Percentiles rank a stretch among this genome's conserved stretches.
These are phyloP conservation scores for Siniperca chuatsi DNA, from an alignment of 2,113 vertebrate species.

Conservation along the genomic window DNA sequence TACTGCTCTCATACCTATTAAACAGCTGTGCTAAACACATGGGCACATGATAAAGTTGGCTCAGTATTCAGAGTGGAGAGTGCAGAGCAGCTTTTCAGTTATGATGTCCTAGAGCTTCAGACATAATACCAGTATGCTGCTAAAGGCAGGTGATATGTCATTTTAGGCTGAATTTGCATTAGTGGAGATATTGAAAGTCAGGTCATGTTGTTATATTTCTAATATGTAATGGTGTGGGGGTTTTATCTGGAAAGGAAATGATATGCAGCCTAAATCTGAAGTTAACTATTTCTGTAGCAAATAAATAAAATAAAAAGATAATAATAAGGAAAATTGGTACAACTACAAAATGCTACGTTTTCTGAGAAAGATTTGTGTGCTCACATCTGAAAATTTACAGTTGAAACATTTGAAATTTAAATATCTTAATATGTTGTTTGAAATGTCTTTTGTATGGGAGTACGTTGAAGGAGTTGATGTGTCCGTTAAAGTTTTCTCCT, in stretches of 20 bases:
- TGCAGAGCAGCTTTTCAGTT: constrained; percentile 26
- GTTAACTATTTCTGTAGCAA: background rate
- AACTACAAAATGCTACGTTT: background rate
- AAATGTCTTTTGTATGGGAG: background rate
- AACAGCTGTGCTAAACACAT: constrained; percentile 69
- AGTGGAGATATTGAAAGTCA: background rate
- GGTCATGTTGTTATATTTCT: background rate
- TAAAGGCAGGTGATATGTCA: background rate
- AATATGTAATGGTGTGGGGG: background rate
- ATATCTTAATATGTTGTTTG: too few species aligned
- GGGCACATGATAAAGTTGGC: constrained; percentile 31
- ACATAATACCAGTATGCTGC: constrained; percentile 14
- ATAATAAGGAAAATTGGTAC: background rate
- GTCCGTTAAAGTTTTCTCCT: too few species aligned
- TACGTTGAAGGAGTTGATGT: background rate
- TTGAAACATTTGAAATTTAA: background rate
- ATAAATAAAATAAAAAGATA: background rate
- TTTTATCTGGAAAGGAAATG: background rate
- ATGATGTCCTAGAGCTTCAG: constrained; percentile 13
- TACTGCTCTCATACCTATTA: constrained; percentile 61
- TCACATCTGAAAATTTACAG: background rate
- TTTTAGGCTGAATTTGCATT: background rate
- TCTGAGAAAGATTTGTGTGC: background rate
- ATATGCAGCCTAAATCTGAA: background rate
- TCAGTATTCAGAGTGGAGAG: constrained; percentile 23